Evolutionary conservation across 2,113 vertebrate genomes (phyloP).

Genomic region (Pachyramphus minor): DNA sequence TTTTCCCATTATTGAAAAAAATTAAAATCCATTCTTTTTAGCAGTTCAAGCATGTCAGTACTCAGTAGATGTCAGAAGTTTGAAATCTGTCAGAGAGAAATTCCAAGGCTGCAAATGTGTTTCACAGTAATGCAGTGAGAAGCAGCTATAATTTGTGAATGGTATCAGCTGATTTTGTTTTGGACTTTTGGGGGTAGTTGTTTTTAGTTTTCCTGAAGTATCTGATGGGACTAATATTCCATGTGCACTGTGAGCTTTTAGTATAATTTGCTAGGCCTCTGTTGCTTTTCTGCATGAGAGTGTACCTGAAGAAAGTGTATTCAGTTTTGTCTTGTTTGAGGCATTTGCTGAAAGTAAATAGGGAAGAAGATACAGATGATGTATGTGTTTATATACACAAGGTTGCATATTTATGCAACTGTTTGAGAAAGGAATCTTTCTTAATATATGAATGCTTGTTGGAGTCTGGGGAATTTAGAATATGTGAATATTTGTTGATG

Average conservation of each 20-base stretch:
- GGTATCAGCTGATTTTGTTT: background rate
- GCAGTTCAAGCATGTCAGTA: background rate
- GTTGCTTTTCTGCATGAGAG: background rate
- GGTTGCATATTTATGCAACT: background rate
- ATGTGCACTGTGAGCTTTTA: background rate
- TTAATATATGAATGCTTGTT: background rate
- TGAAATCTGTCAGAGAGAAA: background rate
- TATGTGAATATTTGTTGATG: background rate
- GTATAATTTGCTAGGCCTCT: background rate
- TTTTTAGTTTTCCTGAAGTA: background rate
- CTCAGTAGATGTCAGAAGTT: background rate
- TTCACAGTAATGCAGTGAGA: background rate
- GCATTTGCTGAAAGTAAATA: background rate
- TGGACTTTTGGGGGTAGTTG: background rate
- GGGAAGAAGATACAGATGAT: background rate
- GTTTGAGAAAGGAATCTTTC: background rate
- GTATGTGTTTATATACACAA: rapidly evolving
- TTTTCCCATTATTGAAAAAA: background rate
- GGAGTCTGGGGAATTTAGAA: background rate
- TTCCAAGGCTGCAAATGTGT: background rate
- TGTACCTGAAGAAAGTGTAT: background rate
- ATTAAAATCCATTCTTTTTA: background rate
- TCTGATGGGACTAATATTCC: background rate
- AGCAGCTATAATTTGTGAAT: background rate
- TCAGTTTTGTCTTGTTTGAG: background rate